These are phyloP conservation scores for Timandra comae DNA, from an alignment of 2,888 invertebrate genomes.

Conservation along the genomic window DNA sequence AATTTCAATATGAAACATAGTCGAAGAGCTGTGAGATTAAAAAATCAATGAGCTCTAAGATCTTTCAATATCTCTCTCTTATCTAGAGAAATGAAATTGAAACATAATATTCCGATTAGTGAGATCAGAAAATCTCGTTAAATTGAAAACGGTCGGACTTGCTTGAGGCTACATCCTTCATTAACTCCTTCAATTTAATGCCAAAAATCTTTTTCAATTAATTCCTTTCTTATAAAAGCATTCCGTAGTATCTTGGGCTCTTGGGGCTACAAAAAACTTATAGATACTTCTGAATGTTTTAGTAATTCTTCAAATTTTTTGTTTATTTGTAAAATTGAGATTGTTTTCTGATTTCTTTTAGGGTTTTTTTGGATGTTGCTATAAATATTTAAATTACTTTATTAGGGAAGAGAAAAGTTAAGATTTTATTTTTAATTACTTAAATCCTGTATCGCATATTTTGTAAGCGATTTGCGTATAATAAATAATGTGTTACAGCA, in stretches of 20 bases:
- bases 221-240: constrained; percentile 21
- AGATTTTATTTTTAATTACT: too few species aligned
- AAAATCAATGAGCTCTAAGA: constrained; percentile 19
- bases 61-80: constrained; percentile 24
- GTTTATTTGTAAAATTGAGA: not conserved
- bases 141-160: constrained; percentile 50
- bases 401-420: too few species aligned
- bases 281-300: constrained; percentile 16
- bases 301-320: too few species aligned
- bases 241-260: constrained; percentile 16
- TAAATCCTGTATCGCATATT: too few species aligned
- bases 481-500: too few species aligned
- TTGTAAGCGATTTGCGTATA: too few species aligned
- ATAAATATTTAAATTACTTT: too few species aligned
- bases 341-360: too few species aligned
- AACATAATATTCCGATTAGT: constrained; percentile 68
- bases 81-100: constrained; percentile 39
- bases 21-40: constrained; percentile 6
- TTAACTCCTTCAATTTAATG: constrained; percentile 57
- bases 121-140: constrained; percentile 41
- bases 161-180: constrained; percentile 53
- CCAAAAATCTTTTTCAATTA: constrained; percentile 40
- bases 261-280: constrained; percentile 16
- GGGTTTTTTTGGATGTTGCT: too few species aligned
- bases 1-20: constrained; percentile 1